These are phyloP conservation scores for Idaea aversata DNA, from an alignment of 2,888 invertebrate genomes.

Conservation along the genomic window DNA sequence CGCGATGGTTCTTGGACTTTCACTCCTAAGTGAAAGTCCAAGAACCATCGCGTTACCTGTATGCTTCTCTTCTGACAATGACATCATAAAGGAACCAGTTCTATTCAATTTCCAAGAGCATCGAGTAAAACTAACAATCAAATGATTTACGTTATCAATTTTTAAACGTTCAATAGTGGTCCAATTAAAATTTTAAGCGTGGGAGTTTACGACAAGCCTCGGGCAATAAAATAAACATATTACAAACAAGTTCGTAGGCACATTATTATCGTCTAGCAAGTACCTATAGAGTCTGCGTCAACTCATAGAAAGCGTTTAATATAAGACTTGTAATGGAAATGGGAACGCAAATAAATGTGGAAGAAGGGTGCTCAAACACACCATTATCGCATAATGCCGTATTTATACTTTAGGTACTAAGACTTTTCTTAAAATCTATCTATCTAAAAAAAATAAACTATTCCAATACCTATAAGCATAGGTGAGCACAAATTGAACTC, in stretches of 20 bases:
- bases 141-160: not conserved
- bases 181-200: not conserved
- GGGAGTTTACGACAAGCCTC: constrained; percentile 1
- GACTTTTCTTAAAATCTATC: no score
- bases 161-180: not conserved
- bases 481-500: not conserved
- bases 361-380: not conserved
- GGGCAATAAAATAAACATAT: not conserved
- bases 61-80: not conserved
- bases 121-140: not conserved
- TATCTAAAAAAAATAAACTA: no score
- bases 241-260: not conserved
- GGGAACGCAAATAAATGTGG: not conserved
- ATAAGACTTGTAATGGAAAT: not conserved
- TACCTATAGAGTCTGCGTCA: not conserved
- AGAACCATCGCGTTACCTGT: no score
- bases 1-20: no score
- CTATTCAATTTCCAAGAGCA: not conserved
- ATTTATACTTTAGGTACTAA: no score
- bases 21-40: no score
- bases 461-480: no score
- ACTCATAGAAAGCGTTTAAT: not conserved
- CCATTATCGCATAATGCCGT: no score
- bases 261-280: not conserved
- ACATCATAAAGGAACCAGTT: not conserved